These are phyloP conservation scores for Sinocyclocheilus maitianheensis DNA, from an alignment of 2,113 vertebrate species.

Conservation along the genomic window DNA sequence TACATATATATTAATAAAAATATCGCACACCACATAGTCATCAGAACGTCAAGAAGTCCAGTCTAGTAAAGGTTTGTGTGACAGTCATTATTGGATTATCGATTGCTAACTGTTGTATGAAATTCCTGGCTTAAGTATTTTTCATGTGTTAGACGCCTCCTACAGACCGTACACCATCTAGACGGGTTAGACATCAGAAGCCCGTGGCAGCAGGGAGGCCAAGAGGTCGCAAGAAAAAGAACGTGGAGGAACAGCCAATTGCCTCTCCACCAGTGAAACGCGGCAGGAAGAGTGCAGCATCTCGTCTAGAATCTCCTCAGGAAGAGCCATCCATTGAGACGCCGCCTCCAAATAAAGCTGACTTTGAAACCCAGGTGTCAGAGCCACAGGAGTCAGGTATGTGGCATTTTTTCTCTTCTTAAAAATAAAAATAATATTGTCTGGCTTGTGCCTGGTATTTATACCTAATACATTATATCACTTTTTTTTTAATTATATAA, in stretches of 20 bases:
- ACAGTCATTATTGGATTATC: background rate
- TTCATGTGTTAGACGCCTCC: background rate
- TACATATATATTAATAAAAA: too few species aligned
- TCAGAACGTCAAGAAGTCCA: background rate
- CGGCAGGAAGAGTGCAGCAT: background rate
- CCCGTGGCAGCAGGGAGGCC: background rate
- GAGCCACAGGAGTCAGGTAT: slow-evolving; percentile 61
- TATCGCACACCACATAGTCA: background rate
- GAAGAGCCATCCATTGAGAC: background rate
- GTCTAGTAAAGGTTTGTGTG: slow-evolving; percentile 53
- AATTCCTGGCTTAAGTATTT: background rate
- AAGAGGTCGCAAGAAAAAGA: background rate
- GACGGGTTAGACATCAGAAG: background rate
- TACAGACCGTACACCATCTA: background rate
- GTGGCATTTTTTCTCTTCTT: background rate
- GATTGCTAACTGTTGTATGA: background rate
- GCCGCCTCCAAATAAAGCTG: slow-evolving; percentile 45
- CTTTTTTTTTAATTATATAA: too few species aligned
- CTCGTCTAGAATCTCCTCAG: background rate
- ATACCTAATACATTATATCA: background rate
- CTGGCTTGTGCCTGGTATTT: background rate
- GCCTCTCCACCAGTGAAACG: slow-evolving; percentile 18
- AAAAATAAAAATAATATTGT: background rate
- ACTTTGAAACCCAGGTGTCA: slow-evolving; percentile 56
- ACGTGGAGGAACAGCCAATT: background rate